A percentile compares a stretch with the other conserved stretches of the same genome.
phyloP scores from a whole-genome alignment of 1,140 invertebrate genomes.

The Drosophila virilis region DNA sequence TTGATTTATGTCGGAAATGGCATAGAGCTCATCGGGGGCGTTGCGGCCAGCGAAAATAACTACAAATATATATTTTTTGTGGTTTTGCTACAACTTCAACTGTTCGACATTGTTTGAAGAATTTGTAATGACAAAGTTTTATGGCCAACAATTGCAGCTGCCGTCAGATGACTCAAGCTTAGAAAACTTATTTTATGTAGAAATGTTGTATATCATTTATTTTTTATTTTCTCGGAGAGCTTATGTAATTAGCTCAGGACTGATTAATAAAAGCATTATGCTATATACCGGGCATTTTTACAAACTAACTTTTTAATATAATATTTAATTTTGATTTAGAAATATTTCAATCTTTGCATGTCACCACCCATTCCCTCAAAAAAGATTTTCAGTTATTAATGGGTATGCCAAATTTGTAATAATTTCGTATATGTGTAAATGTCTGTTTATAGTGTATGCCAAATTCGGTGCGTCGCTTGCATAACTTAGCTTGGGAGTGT shows the following conservation, averaged over 20 bases:
- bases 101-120: constrained; percentile 27
- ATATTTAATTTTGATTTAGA: no score
- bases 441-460: constrained; percentile 20
- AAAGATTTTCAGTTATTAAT: not conserved
- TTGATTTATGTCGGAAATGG: constrained; percentile 52
- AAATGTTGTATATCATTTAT: no score
- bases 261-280: not conserved
- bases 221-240: no score
- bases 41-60: constrained; percentile 27
- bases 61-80: constrained; percentile 20
- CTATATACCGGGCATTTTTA: no score
- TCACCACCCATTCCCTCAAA: no score
- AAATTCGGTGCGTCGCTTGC: constrained; percentile 24
- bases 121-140: constrained; percentile 44
- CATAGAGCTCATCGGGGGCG: constrained; percentile 17
- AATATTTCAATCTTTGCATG: no score
- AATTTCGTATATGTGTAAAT: constrained; percentile 2
- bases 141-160: constrained; percentile 43
- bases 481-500: constrained; percentile 15
- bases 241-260: not conserved
- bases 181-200: constrained; percentile 8
- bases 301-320: no score
- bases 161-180: constrained; percentile 15
- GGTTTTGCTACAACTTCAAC: constrained; percentile 31
- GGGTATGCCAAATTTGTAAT: not conserved